Evolutionary conservation across 2,113 vertebrate species (phyloP).

Genomic region (Megaceryle torquata): DNA sequence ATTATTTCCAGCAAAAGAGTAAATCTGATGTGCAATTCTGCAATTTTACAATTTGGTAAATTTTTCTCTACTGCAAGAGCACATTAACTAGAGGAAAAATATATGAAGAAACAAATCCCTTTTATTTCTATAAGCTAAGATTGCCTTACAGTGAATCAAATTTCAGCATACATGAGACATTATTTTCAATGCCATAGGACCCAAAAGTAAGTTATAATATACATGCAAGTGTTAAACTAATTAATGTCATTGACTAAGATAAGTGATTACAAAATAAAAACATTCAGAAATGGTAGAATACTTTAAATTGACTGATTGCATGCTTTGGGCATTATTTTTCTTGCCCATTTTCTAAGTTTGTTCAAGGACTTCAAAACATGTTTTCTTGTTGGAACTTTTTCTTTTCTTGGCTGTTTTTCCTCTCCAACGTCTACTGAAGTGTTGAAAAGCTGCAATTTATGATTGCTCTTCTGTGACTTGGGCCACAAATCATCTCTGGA

Average conservation of each 20-base stretch:
- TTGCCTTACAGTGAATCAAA: background rate
- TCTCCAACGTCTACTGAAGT: background rate
- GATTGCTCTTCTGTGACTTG: background rate
- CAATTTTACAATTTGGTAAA: background rate
- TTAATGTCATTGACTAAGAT: background rate
- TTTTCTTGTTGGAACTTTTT: background rate
- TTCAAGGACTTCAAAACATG: background rate
- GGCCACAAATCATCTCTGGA: background rate
- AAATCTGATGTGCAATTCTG: background rate
- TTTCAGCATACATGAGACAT: background rate
- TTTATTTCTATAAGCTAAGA: background rate
- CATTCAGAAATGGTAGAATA: background rate
- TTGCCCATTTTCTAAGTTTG: background rate
- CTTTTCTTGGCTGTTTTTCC: background rate
- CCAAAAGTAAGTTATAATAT: background rate
- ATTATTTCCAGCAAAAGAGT: background rate
- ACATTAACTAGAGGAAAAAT: background rate
- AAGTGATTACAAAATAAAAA: background rate
- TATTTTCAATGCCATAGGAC: background rate
- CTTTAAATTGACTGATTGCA: background rate
- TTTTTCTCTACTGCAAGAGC: background rate
- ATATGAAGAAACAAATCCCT: background rate
- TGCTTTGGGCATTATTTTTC: background rate
- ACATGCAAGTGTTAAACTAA: background rate
- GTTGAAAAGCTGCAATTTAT: background rate